These are phyloP conservation scores for Leucozona laternaria DNA, from an alignment of 2,888 invertebrate genomes.

Conservation along the genomic window DNA sequence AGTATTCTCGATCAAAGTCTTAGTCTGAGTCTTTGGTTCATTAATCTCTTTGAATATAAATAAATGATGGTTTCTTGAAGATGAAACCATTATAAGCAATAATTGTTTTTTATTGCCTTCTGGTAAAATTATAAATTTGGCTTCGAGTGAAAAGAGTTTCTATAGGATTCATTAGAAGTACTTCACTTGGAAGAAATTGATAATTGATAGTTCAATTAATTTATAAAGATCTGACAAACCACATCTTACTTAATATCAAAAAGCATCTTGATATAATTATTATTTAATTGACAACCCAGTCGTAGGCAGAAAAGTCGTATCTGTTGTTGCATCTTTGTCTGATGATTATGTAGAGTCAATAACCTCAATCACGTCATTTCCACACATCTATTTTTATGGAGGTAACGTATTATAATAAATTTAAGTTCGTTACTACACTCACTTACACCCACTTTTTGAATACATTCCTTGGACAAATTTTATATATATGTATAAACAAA, in stretches of 20 bases:
- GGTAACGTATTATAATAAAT: background rate
- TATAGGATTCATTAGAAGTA: too few relatives aligned
- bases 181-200: too few relatives aligned
- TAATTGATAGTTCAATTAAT: background rate
- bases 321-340: background rate
- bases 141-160: too few relatives aligned
- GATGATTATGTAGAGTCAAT: slow-evolving; percentile 26
- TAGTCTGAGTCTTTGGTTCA: too few relatives aligned
- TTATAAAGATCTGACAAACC: background rate
- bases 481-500: background rate
- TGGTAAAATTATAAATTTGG: too few relatives aligned
- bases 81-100: too few relatives aligned
- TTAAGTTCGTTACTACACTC: slow-evolving; percentile 10
- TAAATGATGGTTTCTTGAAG: too few relatives aligned
- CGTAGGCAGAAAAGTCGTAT: background rate
- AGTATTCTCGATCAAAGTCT: too few relatives aligned
- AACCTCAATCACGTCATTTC: slow-evolving; percentile 23
- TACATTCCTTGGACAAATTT: slow-evolving; percentile 9
- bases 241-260: background rate
- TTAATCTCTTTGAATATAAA: too few relatives aligned
- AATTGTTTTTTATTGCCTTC: too few relatives aligned
- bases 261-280: background rate
- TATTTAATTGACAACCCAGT: background rate
- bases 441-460: slow-evolving; percentile 1
- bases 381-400: slow-evolving; percentile 18